Conservation (phyloP, 2,113 vertebrate species). For the Atherinomorus stipes region DNA sequence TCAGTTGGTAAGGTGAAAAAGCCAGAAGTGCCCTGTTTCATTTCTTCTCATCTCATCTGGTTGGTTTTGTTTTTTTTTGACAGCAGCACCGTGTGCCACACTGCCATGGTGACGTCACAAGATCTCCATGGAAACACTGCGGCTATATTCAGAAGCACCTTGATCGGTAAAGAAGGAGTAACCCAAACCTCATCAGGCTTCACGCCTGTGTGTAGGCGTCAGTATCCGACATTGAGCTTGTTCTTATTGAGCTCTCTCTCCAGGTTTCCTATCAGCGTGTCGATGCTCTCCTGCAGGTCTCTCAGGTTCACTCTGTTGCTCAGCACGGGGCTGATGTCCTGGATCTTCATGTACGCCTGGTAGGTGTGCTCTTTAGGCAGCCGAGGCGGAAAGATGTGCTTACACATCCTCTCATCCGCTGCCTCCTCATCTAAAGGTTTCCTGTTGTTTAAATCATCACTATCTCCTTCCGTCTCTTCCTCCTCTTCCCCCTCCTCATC, state of each 20-base stretch:
- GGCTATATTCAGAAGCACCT: slow-evolving; percentile 60
- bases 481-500: slow-evolving; percentile 14
- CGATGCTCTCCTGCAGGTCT: slow-evolving; percentile 98
- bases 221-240: slow-evolving; percentile 90
- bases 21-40: slow-evolving; percentile 60
- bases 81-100: slow-evolving; percentile 40
- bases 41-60: slow-evolving; percentile 47
- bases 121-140: slow-evolving; percentile 43
- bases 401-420: slow-evolving; percentile 57
- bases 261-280: slow-evolving; percentile 95
- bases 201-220: slow-evolving; percentile 52
- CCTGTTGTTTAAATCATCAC: slow-evolving; percentile 19
- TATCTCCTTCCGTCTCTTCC: slow-evolving; percentile 11
- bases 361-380: slow-evolving; percentile 83
- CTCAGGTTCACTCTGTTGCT: slow-evolving; percentile 91
- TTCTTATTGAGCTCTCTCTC: slow-evolving; percentile 98
- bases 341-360: slow-evolving; percentile 90
- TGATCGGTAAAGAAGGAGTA: slow-evolving; percentile 29
- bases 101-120: slow-evolving; percentile 18
- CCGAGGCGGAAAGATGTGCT: slow-evolving; percentile 56
- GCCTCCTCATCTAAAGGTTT: slow-evolving; percentile 45
- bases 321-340: slow-evolving; percentile 86
- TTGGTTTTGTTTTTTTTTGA: slow-evolving; percentile 20
- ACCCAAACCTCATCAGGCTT: slow-evolving; percentile 19
- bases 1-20: slow-evolving; percentile 58